Percentiles rank a stretch among this genome's conserved stretches.
phyloP scores from a whole-genome alignment of 1,140 invertebrate genomes.

The Eufriesea mexicana region DNA sequence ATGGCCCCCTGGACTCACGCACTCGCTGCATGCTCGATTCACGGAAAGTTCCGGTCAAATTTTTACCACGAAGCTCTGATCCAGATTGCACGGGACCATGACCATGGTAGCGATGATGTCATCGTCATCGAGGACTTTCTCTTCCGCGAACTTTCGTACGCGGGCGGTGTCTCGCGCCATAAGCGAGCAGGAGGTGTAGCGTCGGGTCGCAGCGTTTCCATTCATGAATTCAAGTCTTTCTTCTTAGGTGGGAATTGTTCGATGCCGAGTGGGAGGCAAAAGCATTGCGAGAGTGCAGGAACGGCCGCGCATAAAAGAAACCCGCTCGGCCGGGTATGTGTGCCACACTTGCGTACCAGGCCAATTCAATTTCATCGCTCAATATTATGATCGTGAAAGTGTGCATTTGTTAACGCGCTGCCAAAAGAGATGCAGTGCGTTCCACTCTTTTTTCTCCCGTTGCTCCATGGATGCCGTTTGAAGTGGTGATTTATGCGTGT shows the following conservation, averaged over 20 bases:
- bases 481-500: too few relatives aligned
- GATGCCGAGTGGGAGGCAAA: constrained; percentile 55
- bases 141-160: constrained; percentile 70
- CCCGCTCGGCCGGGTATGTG: neutral
- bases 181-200: constrained; percentile 32
- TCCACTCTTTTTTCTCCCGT: too few relatives aligned
- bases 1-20: neutral
- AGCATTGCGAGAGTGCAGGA: constrained; percentile 39
- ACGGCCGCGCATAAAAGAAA: constrained; percentile 37
- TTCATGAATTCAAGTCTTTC: constrained; percentile 62
- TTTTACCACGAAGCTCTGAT: constrained; percentile 55
- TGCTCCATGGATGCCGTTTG: too few relatives aligned
- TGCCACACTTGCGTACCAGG: neutral
- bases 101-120: constrained; percentile 70
- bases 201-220: constrained; percentile 51
- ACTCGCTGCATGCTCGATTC: constrained; percentile 5
- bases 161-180: constrained; percentile 51
- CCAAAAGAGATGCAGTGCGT: neutral
- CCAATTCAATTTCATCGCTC: constrained; percentile 12
- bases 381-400: neutral
- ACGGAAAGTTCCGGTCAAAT: constrained; percentile 10
- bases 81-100: constrained; percentile 66
- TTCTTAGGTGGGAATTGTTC: constrained; percentile 57
- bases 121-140: constrained; percentile 69
- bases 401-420: neutral